phyloP scores from a whole-genome alignment of 2,797 vertebrate species.

The Peromyscus attwateri region DNA sequence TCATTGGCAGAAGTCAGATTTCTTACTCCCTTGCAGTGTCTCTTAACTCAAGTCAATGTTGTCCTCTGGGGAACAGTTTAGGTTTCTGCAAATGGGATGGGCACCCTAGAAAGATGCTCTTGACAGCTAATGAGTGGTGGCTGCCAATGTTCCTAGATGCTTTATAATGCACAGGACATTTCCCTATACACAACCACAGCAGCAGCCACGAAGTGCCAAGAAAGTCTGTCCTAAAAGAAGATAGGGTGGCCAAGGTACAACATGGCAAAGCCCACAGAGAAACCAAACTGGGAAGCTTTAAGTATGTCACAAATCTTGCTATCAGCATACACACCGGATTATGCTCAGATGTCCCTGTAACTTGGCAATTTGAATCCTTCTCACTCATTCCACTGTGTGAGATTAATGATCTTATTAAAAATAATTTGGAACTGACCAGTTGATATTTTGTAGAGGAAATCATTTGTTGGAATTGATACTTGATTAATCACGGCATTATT shows the following conservation, averaged over 20 bases:
- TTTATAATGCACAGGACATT: not conserved
- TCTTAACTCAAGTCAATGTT: not conserved
- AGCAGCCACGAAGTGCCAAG: not conserved
- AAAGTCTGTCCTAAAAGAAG: not conserved
- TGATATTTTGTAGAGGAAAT: conserved; percentile 56
- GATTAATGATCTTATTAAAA: not conserved
- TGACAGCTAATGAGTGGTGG: not conserved
- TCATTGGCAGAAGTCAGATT: not conserved
- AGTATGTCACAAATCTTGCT: not conserved
- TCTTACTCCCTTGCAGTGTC: not conserved
- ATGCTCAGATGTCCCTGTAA: not conserved
- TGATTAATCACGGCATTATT: not conserved
- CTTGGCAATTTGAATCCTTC: not conserved
- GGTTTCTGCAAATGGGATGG: not conserved
- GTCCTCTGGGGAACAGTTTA: not conserved
- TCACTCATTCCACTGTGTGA: not conserved
- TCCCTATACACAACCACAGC: not conserved
- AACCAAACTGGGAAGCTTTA: not conserved
- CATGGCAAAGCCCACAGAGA: not conserved
- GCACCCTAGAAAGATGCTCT: not conserved
- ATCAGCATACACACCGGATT: not conserved
- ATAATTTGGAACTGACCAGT: conserved; percentile 56
- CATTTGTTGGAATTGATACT: conserved; percentile 20
- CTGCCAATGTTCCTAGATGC: not conserved
- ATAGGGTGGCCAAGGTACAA: not conserved